Base-by-base conservation (phyloP, 1,140 invertebrate species). In the Aphaenogaster floridana region DNA sequence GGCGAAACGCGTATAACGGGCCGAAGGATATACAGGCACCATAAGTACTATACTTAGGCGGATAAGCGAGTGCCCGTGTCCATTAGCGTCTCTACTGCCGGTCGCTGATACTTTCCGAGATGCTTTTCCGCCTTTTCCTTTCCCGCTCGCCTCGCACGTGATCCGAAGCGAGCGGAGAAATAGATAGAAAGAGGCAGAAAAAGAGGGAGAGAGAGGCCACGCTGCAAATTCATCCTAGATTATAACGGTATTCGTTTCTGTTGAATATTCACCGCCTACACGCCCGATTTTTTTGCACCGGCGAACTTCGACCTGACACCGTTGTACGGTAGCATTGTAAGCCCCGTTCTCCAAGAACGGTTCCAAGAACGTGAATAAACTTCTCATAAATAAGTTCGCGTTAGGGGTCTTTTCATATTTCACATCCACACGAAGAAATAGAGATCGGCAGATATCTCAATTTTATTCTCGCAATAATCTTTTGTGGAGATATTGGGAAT, bases 41-140 rank as follows among this genome's bases (percentile, higher is more conserved):
- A 17, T 86, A 83, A 86, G 86, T 72, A 86, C 86, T 86, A 71
- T 83, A 86, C 86, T 86, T 86, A 83, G 45, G 78, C 52, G 78
- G 79, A 81, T 86, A 86, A 81, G 76, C 64, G 86, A 83, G 66
- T 63, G 66, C 78, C 34, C 21, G 78, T 83, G 54, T 71, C 86
- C 86, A 86, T 86, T 86, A 86, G 64, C 78, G 86, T 86, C 57
- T 86, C 42, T 63, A 76, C 69, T 45, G 80, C 50, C 34, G 28
- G 50, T 42, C 42, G 79, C 48, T 71, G 86, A 86, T 86, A 86
- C 78, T 86, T 86, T 83, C 80, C 69, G 54, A 74, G 69, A 84
- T 84, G 54, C 80, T 84, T 84, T 84, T 84, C 80, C 80, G 80
- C 42, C 69, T 76, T 84, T 83, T 76, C 42, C 80, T 74, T 69